Evolutionary conservation across 2,888 invertebrate species (phyloP).

Genomic region (Ptychoptera contaminata): DNA sequence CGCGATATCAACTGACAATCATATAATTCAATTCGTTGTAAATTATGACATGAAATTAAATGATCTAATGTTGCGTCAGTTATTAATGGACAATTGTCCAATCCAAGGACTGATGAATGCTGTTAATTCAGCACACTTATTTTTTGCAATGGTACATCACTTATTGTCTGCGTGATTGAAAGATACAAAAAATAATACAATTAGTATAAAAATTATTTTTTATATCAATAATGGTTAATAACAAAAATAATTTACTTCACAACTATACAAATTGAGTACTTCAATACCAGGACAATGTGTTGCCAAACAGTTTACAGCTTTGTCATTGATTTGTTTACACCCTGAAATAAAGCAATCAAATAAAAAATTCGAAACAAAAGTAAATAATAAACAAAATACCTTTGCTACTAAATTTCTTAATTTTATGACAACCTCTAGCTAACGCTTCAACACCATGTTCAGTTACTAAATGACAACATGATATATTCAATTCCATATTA

Average conservation of each 20-base stretch:
- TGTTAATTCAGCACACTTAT: slow-evolving; percentile 76
- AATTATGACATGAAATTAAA: slow-evolving; percentile 82
- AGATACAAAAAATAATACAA: slow-evolving; percentile 1
- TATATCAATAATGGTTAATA: neutral
- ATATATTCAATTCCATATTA: slow-evolving; percentile 89
- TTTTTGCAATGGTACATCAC: slow-evolving; percentile 77
- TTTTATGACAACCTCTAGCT: slow-evolving; percentile 73
- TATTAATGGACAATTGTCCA: slow-evolving; percentile 97
- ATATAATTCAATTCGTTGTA: slow-evolving; percentile 94
- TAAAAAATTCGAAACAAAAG: neutral
- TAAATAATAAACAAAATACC: neutral
- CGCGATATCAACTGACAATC: slow-evolving; percentile 98
- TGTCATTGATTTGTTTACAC: slow-evolving; percentile 74
- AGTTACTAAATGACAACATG: slow-evolving; percentile 91
- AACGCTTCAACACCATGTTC: slow-evolving; percentile 87
- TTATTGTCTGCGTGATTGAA: slow-evolving; percentile 49
- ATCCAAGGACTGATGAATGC: slow-evolving; percentile 88
- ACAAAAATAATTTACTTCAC: slow-evolving; percentile 53
- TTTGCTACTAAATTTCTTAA: slow-evolving; percentile 72
- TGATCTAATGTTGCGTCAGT: slow-evolving; percentile 94
- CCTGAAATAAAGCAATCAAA: slow-evolving; percentile 29
- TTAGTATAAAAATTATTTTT: slow-evolving; percentile 4
- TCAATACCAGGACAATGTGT: slow-evolving; percentile 73
- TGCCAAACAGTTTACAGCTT: slow-evolving; percentile 75
- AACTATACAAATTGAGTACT: slow-evolving; percentile 85